Conservation (phyloP, 2,888 invertebrate genomes). For the Dasypolia templi region DNA sequence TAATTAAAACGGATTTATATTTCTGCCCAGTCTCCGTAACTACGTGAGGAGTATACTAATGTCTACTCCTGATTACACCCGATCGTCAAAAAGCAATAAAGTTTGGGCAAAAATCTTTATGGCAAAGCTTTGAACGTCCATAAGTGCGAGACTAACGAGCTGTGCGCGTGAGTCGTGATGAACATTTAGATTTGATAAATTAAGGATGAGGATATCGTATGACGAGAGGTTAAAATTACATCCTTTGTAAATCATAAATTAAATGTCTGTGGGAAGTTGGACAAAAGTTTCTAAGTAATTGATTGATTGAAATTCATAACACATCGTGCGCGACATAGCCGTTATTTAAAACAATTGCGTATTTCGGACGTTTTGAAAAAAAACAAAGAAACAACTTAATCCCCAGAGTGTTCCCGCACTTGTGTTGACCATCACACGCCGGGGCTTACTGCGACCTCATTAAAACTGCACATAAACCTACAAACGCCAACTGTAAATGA, state of each 20-base stretch:
- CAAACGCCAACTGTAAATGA: constrained; percentile 46
- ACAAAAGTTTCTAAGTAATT: constrained; percentile 50
- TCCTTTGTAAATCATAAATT: constrained; percentile 52
- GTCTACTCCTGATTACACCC: constrained; percentile 64
- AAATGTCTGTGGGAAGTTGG: constrained; percentile 37
- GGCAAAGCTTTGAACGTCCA: constrained; percentile 53
- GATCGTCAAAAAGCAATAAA: constrained; percentile 72
- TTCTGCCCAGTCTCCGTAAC: constrained; percentile 51
- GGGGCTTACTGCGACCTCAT: constrained; percentile 43
- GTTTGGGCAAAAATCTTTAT: constrained; percentile 69
- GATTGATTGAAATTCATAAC: constrained; percentile 37
- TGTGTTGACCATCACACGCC: constrained; percentile 17
- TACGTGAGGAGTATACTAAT: constrained; percentile 66
- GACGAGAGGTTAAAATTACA: constrained; percentile 57
- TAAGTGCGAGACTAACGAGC: constrained; percentile 70
- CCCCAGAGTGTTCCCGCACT: constrained; percentile 3
- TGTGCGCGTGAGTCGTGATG: constrained; percentile 62
- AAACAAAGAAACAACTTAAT: constrained; percentile 23
- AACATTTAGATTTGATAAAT: constrained; percentile 66
- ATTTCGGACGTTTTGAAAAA: constrained; percentile 21
- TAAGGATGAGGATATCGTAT: constrained; percentile 62
- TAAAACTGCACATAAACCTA: constrained; percentile 52
- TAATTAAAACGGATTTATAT: constrained; percentile 69
- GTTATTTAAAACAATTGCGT: constrained; percentile 14
- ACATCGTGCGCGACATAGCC: constrained; percentile 29